A percentile compares a stretch with the other conserved stretches of the same genome.
phyloP scores from a whole-genome alignment of 2,797 vertebrate genomes.

The Cossypha heuglini region DNA sequence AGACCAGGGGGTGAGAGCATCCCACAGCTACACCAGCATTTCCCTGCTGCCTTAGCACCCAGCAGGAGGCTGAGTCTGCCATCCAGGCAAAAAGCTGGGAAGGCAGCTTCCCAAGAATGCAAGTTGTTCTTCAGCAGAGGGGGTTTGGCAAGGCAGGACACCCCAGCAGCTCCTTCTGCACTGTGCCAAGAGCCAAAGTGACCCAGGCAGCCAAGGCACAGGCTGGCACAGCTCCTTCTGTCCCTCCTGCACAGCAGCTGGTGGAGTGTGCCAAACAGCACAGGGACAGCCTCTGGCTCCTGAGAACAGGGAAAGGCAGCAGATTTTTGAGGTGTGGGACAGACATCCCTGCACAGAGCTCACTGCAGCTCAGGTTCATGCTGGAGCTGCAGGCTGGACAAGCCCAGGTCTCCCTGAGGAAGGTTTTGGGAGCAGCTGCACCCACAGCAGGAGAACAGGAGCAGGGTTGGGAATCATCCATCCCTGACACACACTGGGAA shows the following conservation, averaged over 20 bases:
- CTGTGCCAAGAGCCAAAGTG: neutral
- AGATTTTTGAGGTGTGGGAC: neutral
- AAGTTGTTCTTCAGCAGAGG: neutral
- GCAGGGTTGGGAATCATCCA: fast-evolving
- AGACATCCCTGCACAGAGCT: fast-evolving
- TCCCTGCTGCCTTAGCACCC: neutral
- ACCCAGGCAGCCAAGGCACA: neutral
- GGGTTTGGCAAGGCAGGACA: neutral
- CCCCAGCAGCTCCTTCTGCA: neutral
- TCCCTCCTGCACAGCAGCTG: neutral
- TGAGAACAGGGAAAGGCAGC: fast-evolving
- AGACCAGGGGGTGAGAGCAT: neutral
- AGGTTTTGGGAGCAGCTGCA: neutral
- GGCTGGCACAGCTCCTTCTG: slow-evolving; percentile 1
- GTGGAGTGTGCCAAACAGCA: neutral
- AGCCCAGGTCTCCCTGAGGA: neutral
- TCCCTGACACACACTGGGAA: neutral
- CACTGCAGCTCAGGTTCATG: neutral
- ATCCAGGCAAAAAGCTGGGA: neutral
- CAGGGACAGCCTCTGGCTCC: neutral
- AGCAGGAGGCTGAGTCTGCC: neutral
- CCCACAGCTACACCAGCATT: neutral
- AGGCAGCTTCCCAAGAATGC: neutral
- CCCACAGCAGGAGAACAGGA: fast-evolving
- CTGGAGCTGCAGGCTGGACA: neutral